Evolutionary conservation across 2,113 vertebrate species (phyloP).

Genomic region (Rattus norvegicus): GRCr8 NC_086024.1:55695501-55696000

Average conservation of each 20-base stretch:
- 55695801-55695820: background rate
- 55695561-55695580: no score
- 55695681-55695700: background rate
- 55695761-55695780: background rate
- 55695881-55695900: background rate
- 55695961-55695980: background rate
- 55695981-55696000: background rate
- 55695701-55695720: background rate
- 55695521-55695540: no score
- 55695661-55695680: background rate
- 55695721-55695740: background rate
- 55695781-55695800: background rate
- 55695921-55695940: background rate
- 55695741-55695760: background rate
- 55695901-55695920: background rate
- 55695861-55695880: background rate
- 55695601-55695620: no score
- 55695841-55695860: background rate
- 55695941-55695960: background rate
- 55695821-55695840: background rate
- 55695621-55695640: background rate
- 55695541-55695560: no score
- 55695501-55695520: no score
- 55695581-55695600: no score
- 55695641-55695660: background rate